Conservation (phyloP, 1,140 invertebrate genomes). For the Pogonomyrmex barbatus region DNA sequence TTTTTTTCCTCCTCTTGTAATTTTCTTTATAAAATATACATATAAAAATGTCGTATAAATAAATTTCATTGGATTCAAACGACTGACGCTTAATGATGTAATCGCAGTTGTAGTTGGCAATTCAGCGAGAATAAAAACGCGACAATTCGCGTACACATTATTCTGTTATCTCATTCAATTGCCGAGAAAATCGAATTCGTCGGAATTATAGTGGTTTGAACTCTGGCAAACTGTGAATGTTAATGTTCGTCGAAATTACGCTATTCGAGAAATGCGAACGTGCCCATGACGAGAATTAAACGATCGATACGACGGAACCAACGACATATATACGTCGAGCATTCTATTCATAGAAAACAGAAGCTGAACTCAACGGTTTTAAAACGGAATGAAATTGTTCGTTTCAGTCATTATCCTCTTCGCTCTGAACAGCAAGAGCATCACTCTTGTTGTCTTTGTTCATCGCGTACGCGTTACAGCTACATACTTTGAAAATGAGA, state of each 20-base stretch:
- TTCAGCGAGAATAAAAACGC: neutral
- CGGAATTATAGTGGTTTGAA: conserved; percentile 31
- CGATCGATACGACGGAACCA: neutral
- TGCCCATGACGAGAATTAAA: conserved; percentile 17
- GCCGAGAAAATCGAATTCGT: conserved; percentile 23
- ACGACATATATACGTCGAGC: conserved; percentile 20
- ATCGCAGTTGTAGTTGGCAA: neutral
- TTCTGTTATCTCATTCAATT: conserved; percentile 23
- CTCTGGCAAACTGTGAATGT: neutral
- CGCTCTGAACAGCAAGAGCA: neutral
- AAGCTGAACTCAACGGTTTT: neutral
- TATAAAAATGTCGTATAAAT: neutral
- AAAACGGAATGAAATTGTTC: conserved; percentile 14
- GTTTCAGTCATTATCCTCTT: neutral
- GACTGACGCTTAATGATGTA: neutral
- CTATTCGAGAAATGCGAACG: conserved; percentile 6
- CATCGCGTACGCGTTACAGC: neutral
- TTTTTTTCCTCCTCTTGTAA: neutral
- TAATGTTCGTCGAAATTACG: conserved; percentile 26
- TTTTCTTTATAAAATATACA: neutral
- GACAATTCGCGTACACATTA: conserved; percentile 1
- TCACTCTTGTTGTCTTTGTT: neutral
- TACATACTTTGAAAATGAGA: neutral
- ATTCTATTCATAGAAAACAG: conserved; percentile 1
- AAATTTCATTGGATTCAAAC: neutral